Percentiles rank a stretch among this genome's conserved stretches.
These are phyloP conservation scores for Pseudolycoriella hygida DNA, from an alignment of 2,888 invertebrate species.

Conservation along the genomic window DNA sequence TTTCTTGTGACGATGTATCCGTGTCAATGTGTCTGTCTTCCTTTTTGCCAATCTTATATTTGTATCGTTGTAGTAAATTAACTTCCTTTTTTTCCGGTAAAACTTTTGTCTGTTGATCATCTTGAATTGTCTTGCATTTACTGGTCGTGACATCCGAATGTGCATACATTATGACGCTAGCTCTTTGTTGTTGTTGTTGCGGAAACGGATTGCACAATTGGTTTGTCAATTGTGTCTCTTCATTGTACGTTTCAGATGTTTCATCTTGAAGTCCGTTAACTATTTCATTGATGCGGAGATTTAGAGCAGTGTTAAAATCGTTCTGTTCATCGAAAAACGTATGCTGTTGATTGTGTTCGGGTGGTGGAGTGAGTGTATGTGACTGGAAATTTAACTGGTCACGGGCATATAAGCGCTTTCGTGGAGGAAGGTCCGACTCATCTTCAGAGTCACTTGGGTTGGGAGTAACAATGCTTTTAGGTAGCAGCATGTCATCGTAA, in stretches of 20 bases:
- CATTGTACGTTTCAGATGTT: neutral
- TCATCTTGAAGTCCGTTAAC: no score
- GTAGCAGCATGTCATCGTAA: conserved; percentile 14
- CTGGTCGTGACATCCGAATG: conserved; percentile 52
- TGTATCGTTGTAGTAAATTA: conserved; percentile 12
- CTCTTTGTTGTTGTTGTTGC: conserved; percentile 28
- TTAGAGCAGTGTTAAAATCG: conserved; percentile 5
- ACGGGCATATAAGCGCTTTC: conserved; percentile 30
- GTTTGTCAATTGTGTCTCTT: no score
- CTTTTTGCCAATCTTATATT: conserved; percentile 28
- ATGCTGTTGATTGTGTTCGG: conserved; percentile 10
- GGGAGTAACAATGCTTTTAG: conserved; percentile 46
- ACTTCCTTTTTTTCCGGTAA: conserved; percentile 9
- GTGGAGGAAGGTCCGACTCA: conserved; percentile 38
- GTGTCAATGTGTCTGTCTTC: neutral
- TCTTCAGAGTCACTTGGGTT: conserved; percentile 75
- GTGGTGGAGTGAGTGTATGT: conserved; percentile 11
- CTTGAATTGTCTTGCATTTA: no score
- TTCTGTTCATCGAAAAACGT: conserved; percentile 6
- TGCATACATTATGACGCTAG: conserved; percentile 75
- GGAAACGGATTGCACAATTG: neutral
- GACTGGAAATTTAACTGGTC: conserved; percentile 17
- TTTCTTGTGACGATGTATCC: neutral
- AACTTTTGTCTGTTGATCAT: no score
- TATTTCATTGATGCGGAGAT: neutral